phyloP scores from a whole-genome alignment of 2,113 vertebrate species.

The Ctenomys sociabilis region DNA sequence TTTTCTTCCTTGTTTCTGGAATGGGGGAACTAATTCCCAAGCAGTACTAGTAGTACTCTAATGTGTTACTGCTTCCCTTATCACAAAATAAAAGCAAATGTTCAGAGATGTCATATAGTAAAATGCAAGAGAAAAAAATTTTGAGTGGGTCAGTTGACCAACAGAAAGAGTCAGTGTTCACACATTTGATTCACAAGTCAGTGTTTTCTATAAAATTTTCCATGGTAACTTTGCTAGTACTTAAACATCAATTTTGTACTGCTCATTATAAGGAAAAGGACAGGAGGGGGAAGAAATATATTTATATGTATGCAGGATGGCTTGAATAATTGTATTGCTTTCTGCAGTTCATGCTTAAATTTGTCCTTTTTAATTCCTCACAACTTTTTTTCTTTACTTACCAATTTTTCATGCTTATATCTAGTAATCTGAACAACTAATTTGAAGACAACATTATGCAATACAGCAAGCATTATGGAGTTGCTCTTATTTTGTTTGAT shows the following conservation, averaged over 20 bases:
- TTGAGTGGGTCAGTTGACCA: neutral
- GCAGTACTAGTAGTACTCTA: neutral
- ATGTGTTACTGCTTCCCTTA: neutral
- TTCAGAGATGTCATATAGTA: neutral
- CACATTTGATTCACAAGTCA: neutral
- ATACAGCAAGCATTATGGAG: no score
- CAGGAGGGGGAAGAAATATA: no score
- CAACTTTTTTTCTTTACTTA: no score
- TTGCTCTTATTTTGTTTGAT: no score
- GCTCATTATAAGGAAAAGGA: no score
- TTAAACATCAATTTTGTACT: constrained; percentile 22
- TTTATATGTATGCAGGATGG: no score
- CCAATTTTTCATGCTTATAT: no score
- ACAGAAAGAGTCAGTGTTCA: neutral
- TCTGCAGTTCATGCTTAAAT: no score
- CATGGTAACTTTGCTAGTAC: constrained; percentile 8
- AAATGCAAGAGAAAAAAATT: neutral
- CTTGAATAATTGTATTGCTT: no score
- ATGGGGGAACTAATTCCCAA: neutral
- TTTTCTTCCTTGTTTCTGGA: neutral
- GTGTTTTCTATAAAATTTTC: constrained; percentile 28
- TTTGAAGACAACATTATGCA: no score
- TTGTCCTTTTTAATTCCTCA: no score
- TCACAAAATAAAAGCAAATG: neutral
- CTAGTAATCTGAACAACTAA: no score